phyloP scores from a whole-genome alignment of 2,888 invertebrate genomes.

The Dynastes hyllus region DNA sequence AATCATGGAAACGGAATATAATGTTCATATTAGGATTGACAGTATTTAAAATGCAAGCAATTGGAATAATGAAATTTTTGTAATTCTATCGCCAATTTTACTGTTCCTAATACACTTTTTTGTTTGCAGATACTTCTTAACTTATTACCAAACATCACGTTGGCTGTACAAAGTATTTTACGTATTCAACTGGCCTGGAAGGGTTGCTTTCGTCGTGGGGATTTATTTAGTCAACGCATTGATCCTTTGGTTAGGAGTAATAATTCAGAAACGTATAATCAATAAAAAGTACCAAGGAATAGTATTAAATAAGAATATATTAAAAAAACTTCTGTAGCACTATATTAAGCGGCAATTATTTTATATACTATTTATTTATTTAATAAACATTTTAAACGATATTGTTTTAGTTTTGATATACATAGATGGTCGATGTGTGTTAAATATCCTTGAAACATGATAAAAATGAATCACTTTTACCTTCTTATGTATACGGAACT shows the following conservation, averaged over 20 bases:
- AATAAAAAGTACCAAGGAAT: slow-evolving; percentile 40
- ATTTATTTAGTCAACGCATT: slow-evolving; percentile 41
- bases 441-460: too few relatives aligned
- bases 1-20: too few relatives aligned
- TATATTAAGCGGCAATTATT: slow-evolving; percentile 7
- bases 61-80: too few relatives aligned
- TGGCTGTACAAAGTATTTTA: slow-evolving; percentile 64
- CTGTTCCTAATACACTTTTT: slow-evolving; percentile 4
- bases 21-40: too few relatives aligned
- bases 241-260: slow-evolving; percentile 36
- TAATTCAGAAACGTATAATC: slow-evolving; percentile 50
- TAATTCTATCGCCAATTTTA: background rate
- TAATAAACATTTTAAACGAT: background rate
- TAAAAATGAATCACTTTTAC: too few relatives aligned
- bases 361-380: slow-evolving; percentile 18
- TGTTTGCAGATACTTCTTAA: slow-evolving; percentile 60
- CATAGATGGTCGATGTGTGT: too few relatives aligned
- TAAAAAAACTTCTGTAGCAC: slow-evolving; percentile 43
- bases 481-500: too few relatives aligned
- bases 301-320: slow-evolving; percentile 44
- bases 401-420: too few relatives aligned
- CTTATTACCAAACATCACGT: slow-evolving; percentile 60
- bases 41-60: too few relatives aligned
- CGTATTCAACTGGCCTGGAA: slow-evolving; percentile 58
- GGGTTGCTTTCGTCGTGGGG: slow-evolving; percentile 46